Conservation (phyloP, 2,888 invertebrate species). For the Phasia obesa region DNA sequence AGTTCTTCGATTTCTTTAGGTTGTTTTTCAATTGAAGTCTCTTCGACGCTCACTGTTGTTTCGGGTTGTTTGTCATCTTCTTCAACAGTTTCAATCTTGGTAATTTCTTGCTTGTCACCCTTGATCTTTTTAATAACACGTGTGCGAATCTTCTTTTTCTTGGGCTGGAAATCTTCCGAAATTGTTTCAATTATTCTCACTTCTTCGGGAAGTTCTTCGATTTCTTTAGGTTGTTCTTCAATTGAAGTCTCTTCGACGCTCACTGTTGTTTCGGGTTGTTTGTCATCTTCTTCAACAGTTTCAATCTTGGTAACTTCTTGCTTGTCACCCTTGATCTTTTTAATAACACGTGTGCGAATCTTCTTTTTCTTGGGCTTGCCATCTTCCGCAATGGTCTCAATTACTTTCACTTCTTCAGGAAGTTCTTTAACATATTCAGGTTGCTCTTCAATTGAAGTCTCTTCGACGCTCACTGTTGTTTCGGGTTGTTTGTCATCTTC, state of each 20-base stretch:
- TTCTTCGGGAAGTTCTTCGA: conserved; percentile 21
- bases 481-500: conserved; percentile 19
- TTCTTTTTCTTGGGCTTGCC: conserved; percentile 59
- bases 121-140: conserved; percentile 18
- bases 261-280: conserved; percentile 23
- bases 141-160: conserved; percentile 18
- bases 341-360: conserved; percentile 65
- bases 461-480: conserved; percentile 11
- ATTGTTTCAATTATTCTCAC: neutral
- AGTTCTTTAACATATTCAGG: conserved; percentile 10
- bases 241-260: neutral
- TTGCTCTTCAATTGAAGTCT: neutral
- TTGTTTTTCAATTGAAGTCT: neutral
- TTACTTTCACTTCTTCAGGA: conserved; percentile 70
- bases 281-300: conserved; percentile 69
- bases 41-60: conserved; percentile 13
- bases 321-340: conserved; percentile 72
- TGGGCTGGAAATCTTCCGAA: neutral
- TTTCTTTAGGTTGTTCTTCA: neutral
- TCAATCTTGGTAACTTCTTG: conserved; percentile 73
- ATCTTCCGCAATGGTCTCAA: conserved; percentile 71
- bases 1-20: neutral
- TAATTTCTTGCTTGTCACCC: conserved; percentile 22
- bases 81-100: conserved; percentile 17
- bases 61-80: conserved; percentile 18